These are phyloP conservation scores for Xiphorhynchus erythropygius DNA, from an alignment of 2,797 vertebrate species.

Conservation along the genomic window DNA sequence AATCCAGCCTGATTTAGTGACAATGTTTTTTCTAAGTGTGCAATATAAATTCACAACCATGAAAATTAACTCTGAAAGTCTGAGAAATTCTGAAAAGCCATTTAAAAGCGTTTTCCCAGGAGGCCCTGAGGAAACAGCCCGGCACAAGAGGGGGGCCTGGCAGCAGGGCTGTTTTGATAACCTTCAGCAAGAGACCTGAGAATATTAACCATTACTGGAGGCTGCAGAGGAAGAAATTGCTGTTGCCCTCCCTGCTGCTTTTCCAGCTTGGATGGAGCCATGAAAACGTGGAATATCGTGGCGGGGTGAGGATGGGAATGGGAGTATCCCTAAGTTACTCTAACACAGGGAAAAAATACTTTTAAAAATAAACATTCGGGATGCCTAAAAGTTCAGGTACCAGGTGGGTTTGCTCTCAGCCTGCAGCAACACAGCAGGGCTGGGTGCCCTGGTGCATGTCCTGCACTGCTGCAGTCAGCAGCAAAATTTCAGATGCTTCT, in stretches of 20 bases:
- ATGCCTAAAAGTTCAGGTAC: not conserved
- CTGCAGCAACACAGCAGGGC: accelerated
- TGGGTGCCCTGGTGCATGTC: not conserved
- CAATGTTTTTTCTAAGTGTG: not conserved
- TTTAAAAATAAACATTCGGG: not conserved
- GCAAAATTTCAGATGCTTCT: not conserved
- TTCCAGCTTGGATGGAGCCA: accelerated
- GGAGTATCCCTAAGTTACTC: not conserved
- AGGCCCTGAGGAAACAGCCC: not conserved
- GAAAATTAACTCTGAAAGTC: not conserved
- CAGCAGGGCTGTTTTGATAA: not conserved
- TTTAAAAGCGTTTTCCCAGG: not conserved
- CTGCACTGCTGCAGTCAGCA: accelerated
- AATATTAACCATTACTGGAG: not conserved
- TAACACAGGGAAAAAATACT: not conserved
- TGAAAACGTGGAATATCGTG: accelerated
- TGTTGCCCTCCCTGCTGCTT: not conserved
- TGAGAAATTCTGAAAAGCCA: slow-evolving; percentile 16
- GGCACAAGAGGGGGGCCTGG: not conserved
- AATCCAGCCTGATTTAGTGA: not conserved
- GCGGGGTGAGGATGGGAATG: not conserved
- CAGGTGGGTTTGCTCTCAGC: not conserved
- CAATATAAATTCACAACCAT: not conserved
- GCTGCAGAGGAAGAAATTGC: not conserved
- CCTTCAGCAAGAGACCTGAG: not conserved